Conservation (phyloP, 2,797 vertebrate genomes). For the Cossypha caffra region DNA sequence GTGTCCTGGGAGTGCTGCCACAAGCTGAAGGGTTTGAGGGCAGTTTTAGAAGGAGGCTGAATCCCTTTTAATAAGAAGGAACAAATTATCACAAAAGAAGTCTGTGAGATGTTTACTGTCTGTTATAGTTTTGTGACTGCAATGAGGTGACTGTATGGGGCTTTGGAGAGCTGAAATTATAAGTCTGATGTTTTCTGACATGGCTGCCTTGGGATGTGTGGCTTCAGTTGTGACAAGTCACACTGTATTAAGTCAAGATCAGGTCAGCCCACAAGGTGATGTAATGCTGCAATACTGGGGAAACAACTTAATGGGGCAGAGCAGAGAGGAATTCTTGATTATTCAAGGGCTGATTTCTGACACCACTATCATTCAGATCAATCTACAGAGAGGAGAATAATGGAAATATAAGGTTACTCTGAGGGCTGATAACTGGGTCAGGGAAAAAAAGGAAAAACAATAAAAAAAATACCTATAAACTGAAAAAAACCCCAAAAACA, state of each 20-base stretch:
- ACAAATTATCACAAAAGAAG: not conserved
- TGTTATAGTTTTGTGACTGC: not conserved
- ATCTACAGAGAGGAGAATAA: not conserved
- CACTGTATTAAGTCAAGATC: conserved; percentile 7
- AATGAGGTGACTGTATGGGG: not conserved
- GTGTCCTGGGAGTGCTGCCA: not conserved
- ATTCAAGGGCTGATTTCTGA: not conserved
- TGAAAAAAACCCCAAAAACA: not conserved
- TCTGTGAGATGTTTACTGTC: not conserved
- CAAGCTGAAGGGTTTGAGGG: not conserved
- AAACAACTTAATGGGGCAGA: not conserved
- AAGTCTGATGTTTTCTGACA: conserved; percentile 12
- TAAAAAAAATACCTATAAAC: not conserved
- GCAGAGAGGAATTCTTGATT: not conserved
- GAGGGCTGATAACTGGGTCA: not conserved
- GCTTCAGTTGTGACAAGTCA: not conserved
- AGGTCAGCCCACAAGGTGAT: not conserved
- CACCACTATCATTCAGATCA: not conserved
- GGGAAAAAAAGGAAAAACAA: not conserved
- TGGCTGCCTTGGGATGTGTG: not conserved
- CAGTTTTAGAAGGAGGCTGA: not conserved
- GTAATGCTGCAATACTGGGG: not conserved
- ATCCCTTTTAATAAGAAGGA: not conserved
- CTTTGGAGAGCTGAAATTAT: not conserved
- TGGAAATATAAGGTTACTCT: not conserved